A percentile compares a stretch with the other conserved stretches of the same genome.
Evolutionary conservation across 1,140 invertebrate genomes (phyloP).

Genomic region (Heliothis subflexa): DNA sequence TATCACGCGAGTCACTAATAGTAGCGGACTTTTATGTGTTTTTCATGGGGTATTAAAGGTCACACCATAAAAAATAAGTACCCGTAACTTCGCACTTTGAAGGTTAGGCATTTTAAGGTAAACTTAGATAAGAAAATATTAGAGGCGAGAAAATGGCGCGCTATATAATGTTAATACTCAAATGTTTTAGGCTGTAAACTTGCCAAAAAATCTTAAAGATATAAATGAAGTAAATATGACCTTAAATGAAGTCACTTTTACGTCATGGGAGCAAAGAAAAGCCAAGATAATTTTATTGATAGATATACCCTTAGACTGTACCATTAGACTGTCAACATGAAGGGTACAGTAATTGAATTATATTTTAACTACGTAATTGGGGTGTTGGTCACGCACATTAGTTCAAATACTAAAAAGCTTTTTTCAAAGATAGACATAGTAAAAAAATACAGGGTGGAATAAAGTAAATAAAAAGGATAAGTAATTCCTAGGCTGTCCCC

Average conservation of each 20-base stretch:
- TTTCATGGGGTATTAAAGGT: conserved; percentile 45
- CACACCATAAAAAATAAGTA: conserved; percentile 43
- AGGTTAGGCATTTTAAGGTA: conserved; percentile 34
- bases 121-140: conserved; percentile 17
- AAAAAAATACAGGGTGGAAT: no score
- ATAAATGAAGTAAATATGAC: no score
- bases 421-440: background rate
- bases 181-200: background rate
- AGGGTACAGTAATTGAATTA: no score
- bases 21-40: conserved; percentile 37
- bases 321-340: no score
- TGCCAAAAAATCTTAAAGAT: background rate
- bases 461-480: no score
- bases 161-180: background rate
- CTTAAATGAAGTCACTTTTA: no score
- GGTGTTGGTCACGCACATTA: no score
- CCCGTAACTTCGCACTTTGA: conserved; percentile 38
- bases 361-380: no score
- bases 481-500: background rate
- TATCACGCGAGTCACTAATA: conserved; percentile 36
- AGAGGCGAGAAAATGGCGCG: conserved; percentile 9
- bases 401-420: background rate
- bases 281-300: no score
- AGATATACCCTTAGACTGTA: no score
- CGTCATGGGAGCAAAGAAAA: no score